A percentile compares a stretch with the other conserved stretches of the same genome.
phyloP scores from a whole-genome alignment of 2,113 vertebrate species.

The Bujurquina vittata region DNA sequence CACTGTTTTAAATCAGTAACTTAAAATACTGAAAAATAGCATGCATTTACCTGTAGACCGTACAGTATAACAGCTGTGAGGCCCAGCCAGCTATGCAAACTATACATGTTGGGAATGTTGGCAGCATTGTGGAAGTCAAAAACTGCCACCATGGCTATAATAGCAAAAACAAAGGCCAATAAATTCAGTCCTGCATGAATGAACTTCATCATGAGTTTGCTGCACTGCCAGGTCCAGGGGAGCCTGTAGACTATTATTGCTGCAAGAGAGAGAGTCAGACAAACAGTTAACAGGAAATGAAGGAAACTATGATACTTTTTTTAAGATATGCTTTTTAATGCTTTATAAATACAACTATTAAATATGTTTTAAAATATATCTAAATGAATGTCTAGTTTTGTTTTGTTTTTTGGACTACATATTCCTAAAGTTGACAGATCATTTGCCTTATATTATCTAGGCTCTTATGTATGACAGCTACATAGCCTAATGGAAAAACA shows the following conservation, averaged over 20 bases:
- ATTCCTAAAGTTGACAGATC: too few relatives aligned
- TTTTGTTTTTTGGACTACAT: too few relatives aligned
- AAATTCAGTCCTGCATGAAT: slow-evolving; percentile 91
- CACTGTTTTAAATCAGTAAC: neutral
- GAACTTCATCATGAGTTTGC: slow-evolving; percentile 92
- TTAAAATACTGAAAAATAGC: neutral
- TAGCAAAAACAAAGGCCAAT: slow-evolving; percentile 83
- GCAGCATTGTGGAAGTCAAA: slow-evolving; percentile 90
- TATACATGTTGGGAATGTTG: slow-evolving; percentile 94
- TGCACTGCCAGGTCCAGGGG: slow-evolving; percentile 95
- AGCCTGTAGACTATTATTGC: slow-evolving; percentile 88
- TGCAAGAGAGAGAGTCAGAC: slow-evolving; percentile 52
- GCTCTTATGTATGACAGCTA: neutral
- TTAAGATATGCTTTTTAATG: too few relatives aligned
- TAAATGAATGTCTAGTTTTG: neutral
- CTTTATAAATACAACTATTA: neutral
- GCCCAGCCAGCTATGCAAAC: slow-evolving; percentile 97
- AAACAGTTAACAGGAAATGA: neutral
- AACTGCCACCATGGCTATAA: slow-evolving; percentile 87
- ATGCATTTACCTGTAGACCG: slow-evolving; percentile 85
- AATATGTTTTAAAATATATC: neutral
- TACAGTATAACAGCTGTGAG: slow-evolving; percentile 85
- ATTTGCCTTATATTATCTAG: neutral
- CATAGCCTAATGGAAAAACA: neutral
- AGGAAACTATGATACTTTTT: neutral